Percentiles rank a stretch among this genome's conserved stretches.
Evolutionary conservation across 1,140 invertebrate genomes (phyloP).

Genomic region (Lasaia peninsularis): DNA sequence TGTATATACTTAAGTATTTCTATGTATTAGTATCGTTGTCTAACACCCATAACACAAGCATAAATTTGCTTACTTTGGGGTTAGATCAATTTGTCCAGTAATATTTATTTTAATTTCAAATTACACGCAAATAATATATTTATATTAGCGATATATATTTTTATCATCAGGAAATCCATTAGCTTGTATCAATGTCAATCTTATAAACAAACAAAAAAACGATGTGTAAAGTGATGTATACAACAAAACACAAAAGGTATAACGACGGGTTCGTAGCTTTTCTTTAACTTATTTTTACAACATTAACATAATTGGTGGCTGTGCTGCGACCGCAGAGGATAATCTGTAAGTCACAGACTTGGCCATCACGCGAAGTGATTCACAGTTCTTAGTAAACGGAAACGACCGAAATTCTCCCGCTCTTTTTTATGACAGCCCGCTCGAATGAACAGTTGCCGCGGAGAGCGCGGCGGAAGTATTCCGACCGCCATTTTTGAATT

Average conservation of each 20-base stretch:
- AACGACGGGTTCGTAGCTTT: slow-evolving; percentile 1
- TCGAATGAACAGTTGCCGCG: slow-evolving; percentile 23
- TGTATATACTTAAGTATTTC: too few species aligned
- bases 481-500: slow-evolving; percentile 3
- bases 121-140: too few species aligned
- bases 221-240: too few species aligned
- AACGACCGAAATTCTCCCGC: slow-evolving; percentile 58
- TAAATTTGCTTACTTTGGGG: too few species aligned
- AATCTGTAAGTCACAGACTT: slow-evolving; percentile 63
- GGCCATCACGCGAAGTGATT: slow-evolving; percentile 49
- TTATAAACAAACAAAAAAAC: too few species aligned
- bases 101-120: too few species aligned
- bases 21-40: too few species aligned
- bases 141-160: too few species aligned
- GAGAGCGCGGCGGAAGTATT: slow-evolving; percentile 5
- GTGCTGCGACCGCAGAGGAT: slow-evolving; percentile 30
- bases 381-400: slow-evolving; percentile 64
- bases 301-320: slow-evolving; percentile 28
- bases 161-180: too few species aligned
- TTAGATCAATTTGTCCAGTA: too few species aligned
- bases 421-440: slow-evolving; percentile 50
- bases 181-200: too few species aligned
- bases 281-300: slow-evolving; percentile 14
- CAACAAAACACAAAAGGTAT: background rate
- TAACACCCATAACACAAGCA: too few species aligned